Evolutionary conservation across 2,888 invertebrate species (phyloP).

Genomic region (Trichopria drosophilae): DNA sequence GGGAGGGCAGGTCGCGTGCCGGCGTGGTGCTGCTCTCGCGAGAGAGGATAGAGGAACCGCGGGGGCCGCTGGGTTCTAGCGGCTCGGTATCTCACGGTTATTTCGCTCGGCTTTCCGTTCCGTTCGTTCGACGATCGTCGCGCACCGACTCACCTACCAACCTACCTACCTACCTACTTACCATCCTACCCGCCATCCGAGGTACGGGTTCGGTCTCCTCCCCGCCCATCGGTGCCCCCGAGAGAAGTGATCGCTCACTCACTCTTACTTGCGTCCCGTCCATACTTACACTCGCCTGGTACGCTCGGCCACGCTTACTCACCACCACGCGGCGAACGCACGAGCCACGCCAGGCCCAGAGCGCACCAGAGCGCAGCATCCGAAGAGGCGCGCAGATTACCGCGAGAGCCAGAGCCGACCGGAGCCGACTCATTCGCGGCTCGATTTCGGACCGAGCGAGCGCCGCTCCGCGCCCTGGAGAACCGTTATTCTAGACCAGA

Average conservation of each 20-base stretch:
- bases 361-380: too few species aligned
- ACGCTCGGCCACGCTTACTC: constrained; percentile 38
- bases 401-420: too few species aligned
- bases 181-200: constrained; percentile 49
- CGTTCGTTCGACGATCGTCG: too few species aligned
- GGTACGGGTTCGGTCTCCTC: constrained; percentile 48
- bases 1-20: constrained; percentile 56
- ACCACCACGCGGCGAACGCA: constrained; percentile 35
- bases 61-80: too few species aligned
- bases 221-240: constrained; percentile 48
- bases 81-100: constrained; percentile 49
- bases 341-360: constrained; percentile 25
- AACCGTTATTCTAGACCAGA: constrained; percentile 31
- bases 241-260: constrained; percentile 43
- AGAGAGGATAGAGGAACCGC: constrained; percentile 48
- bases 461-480: constrained; percentile 18
- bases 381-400: too few species aligned
- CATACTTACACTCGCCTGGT: constrained; percentile 35
- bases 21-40: constrained; percentile 53
- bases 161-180: constrained; percentile 46
- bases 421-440: too few species aligned
- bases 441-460: too few species aligned
- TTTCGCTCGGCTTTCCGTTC: constrained; percentile 43
- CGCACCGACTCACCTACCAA: constrained; percentile 43
- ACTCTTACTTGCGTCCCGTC: constrained; percentile 36